Conservation (phyloP, 2,797 vertebrate species). For the Gymnothorax reevesii region DNA sequence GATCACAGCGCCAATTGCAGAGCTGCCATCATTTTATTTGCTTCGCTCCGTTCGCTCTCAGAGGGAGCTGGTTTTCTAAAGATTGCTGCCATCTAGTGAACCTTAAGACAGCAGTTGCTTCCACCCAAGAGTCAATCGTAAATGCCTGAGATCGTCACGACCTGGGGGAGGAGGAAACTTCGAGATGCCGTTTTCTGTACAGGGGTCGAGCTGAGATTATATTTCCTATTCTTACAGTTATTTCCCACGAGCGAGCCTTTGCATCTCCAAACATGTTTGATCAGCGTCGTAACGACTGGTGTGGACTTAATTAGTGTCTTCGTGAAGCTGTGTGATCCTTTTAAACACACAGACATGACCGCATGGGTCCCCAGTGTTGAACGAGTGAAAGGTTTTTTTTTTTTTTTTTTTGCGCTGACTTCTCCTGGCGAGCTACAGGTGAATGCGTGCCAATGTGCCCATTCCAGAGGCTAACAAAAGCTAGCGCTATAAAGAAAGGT, state of each 20-base stretch:
- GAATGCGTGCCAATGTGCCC: slow-evolving; percentile 33
- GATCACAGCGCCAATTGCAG: not conserved
- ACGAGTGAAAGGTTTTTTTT: slow-evolving; percentile 33
- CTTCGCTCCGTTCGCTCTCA: not conserved
- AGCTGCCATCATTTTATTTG: not conserved
- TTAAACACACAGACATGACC: slow-evolving; percentile 16
- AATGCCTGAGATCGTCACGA: not conserved
- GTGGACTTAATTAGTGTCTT: not conserved
- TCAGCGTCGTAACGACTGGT: slow-evolving; percentile 47
- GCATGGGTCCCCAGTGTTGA: slow-evolving; percentile 36
- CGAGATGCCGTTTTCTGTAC: slow-evolving; percentile 34
- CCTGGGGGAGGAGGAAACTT: slow-evolving; percentile 6
- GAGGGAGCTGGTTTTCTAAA: slow-evolving; percentile 43
- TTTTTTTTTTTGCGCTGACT: too few species aligned
- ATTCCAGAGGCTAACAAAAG: slow-evolving; percentile 40
- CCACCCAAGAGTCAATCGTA: not conserved
- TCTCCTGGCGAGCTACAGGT: slow-evolving; percentile 32
- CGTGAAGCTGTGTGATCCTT: slow-evolving; percentile 31
- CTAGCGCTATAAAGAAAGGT: slow-evolving; percentile 61
- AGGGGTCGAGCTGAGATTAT: slow-evolving; percentile 26
- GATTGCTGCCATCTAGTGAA: slow-evolving; percentile 77
- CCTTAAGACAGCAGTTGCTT: slow-evolving; percentile 31
- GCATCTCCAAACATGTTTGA: slow-evolving; percentile 33
- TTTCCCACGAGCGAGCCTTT: slow-evolving; percentile 12
- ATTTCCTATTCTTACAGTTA: slow-evolving; percentile 37